A percentile compares a stretch with the other conserved stretches of the same genome.
Evolutionary conservation across 2,113 vertebrate genomes (phyloP).

Genomic region (Ailurus styani): DNA sequence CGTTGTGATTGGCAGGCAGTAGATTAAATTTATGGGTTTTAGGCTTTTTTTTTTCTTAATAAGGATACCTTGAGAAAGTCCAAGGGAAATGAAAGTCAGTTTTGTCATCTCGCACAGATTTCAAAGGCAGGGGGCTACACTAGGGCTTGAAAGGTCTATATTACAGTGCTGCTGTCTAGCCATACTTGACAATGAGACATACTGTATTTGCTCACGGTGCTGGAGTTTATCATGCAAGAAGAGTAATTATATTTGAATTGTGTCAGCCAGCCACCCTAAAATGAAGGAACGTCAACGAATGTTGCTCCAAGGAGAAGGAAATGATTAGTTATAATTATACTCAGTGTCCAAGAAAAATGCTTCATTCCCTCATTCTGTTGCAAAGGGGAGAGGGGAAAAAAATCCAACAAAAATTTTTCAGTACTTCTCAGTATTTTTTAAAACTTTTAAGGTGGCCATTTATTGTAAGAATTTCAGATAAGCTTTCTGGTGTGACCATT

Average conservation of each 20-base stretch:
- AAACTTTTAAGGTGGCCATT: slow-evolving; percentile 59
- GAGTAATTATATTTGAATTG: slow-evolving; percentile 83
- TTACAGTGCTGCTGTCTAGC: slow-evolving; percentile 77
- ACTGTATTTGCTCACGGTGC: slow-evolving; percentile 73
- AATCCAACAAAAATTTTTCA: slow-evolving; percentile 53
- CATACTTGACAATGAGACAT: slow-evolving; percentile 78
- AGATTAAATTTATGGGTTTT: slow-evolving; percentile 73
- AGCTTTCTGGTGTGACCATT: slow-evolving; percentile 19
- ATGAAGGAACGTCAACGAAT: slow-evolving; percentile 77
- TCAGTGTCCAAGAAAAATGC: slow-evolving; percentile 76
- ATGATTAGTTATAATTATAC: slow-evolving; percentile 79
- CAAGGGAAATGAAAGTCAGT: slow-evolving; percentile 65
- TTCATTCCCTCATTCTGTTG: slow-evolving; percentile 66
- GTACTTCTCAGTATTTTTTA: slow-evolving; percentile 47
- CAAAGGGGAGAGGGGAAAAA: slow-evolving; percentile 38
- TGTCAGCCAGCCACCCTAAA: slow-evolving; percentile 80
- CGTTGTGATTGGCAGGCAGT: slow-evolving; percentile 71
- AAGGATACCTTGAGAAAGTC: slow-evolving; percentile 74
- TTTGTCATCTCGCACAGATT: slow-evolving; percentile 77
- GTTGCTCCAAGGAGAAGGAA: slow-evolving; percentile 78
- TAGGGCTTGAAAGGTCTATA: slow-evolving; percentile 75
- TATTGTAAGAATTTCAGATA: slow-evolving; percentile 51
- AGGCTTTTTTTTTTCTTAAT: slow-evolving; percentile 69
- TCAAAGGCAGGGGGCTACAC: slow-evolving; percentile 75
- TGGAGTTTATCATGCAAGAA: slow-evolving; percentile 80